Conservation (phyloP, 2,113 vertebrate genomes). For the Noturus placidus region DNA sequence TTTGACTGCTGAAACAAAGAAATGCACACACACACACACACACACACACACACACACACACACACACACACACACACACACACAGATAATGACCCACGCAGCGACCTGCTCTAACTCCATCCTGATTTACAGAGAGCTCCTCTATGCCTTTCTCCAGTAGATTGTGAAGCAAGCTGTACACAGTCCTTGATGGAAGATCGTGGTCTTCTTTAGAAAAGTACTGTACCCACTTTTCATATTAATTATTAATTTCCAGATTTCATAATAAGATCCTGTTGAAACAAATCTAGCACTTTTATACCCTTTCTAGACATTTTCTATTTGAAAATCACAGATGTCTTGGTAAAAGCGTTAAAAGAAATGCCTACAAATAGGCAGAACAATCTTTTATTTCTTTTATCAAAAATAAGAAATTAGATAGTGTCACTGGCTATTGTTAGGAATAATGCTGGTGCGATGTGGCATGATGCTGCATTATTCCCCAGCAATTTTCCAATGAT, state of each 20-base stretch:
- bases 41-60: conserved; percentile 9
- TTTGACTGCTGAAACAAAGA: conserved; percentile 13
- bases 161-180: background rate
- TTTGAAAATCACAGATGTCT: background rate
- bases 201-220: background rate
- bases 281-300: background rate
- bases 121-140: background rate
- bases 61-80: background rate
- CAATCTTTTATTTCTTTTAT: background rate
- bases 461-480: background rate
- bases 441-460: background rate
- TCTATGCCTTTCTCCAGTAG: background rate
- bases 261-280: background rate
- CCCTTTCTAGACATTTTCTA: background rate
- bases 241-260: background rate
- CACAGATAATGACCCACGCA: background rate
- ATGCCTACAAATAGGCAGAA: background rate
- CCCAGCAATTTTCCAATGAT: background rate
- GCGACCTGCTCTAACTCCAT: background rate
- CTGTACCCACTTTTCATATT: background rate
- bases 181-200: background rate
- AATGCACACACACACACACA: background rate
- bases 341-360: background rate
- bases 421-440: background rate
- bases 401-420: background rate